Conservation (phyloP, 2,113 vertebrate genomes). For the Macrotis lagotis region DNA sequence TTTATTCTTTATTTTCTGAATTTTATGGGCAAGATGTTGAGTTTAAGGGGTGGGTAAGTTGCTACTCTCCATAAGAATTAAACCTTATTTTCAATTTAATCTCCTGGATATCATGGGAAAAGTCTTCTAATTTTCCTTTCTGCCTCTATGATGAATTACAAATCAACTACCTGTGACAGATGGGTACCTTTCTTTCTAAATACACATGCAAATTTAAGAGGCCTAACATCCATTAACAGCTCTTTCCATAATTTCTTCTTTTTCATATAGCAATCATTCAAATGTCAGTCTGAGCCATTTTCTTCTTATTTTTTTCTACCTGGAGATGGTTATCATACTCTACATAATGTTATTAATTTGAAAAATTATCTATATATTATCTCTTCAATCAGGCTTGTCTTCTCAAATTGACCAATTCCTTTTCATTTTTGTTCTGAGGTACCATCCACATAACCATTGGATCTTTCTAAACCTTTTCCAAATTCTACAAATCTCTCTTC, state of each 20-base stretch:
- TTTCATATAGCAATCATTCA: neutral
- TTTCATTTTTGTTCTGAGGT: neutral
- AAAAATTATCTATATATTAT: neutral
- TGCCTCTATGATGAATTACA: neutral
- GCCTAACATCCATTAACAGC: neutral
- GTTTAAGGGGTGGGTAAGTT: neutral
- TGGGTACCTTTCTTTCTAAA: neutral
- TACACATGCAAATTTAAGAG: neutral
- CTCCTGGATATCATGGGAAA: neutral
- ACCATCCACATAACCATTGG: neutral
- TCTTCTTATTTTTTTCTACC: neutral
- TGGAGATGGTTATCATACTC: neutral
- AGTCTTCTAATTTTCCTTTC: neutral
- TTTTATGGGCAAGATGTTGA: neutral
- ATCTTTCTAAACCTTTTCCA: slow-evolving; percentile 2
- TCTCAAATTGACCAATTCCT: neutral
- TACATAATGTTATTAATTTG: neutral
- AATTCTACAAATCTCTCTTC: neutral
- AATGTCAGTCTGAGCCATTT: neutral
- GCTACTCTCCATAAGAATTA: neutral
- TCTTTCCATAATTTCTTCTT: neutral
- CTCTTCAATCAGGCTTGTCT: neutral
- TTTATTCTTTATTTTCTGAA: neutral
- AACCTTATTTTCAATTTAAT: neutral
- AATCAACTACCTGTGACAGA: neutral